Base-by-base conservation (phyloP, 2,888 invertebrate genomes). In the Patella caerulea region DNA sequence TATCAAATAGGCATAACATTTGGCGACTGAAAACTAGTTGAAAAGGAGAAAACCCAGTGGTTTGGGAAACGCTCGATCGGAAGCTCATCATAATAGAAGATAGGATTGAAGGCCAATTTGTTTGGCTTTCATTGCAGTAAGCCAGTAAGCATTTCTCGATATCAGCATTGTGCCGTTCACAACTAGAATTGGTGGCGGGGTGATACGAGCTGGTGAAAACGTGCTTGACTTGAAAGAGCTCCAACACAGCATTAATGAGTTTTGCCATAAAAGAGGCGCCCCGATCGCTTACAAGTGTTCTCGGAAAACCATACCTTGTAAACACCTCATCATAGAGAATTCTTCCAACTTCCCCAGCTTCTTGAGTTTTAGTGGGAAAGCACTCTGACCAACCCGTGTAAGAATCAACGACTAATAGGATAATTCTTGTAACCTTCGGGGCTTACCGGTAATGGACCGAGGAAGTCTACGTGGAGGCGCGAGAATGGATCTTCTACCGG, bases 191-290 rank as follows among this genome's bases (percentile, higher is more conserved):
- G n/a, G 71, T 72, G 4, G 55, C 70, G 2, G 78, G 59, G 52
- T 75, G 75, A 45, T 71, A 78, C 2, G 72, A 34, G 2, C 52
- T 72, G 5, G 75, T 78, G 12, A n/a, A 53, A 56, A 34, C 17
- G 12, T 45, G 56, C 52, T 65, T 72, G 29, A 78, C 34, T 14
- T 75, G 34, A 17, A 75, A 19, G 9, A 78, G n/a, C 17, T 72
- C 54, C 55, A 65, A 72, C n/a, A 78, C 14, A 15, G 71, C 59
- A n/a, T 34, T 14, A 52, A 80, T 75, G 12, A 81, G 14, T 2
- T 72, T 69, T 3, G 80, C 80, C 69, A 81, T 72, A 45, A 81
- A 81, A 34, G 79, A 75, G 12, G 55, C 19, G 15, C 81, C 83
- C 73, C 79, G 73, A 34, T 83, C 81, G 15, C 78, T 80, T 24